Evolutionary conservation across 2,113 vertebrate genomes (phyloP).

Genomic region (Montifringilla adamsi): DNA sequence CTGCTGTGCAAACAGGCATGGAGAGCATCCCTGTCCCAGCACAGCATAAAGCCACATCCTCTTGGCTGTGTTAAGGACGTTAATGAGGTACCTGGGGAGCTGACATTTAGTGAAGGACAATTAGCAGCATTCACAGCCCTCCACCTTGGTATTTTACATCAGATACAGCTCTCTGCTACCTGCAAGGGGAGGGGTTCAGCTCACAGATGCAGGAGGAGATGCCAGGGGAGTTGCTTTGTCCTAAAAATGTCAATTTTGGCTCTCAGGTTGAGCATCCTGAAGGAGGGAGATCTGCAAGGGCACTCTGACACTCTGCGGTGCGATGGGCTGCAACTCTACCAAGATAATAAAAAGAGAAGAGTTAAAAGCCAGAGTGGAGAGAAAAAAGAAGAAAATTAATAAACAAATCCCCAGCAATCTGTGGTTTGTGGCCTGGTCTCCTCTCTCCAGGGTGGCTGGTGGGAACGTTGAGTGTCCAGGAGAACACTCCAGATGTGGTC

Average conservation of each 20-base stretch:
- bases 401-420: neutral
- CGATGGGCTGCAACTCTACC: neutral
- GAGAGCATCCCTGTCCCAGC: neutral
- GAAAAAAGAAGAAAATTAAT: neutral
- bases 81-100: slow-evolving; percentile 36
- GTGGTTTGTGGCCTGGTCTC: neutral
- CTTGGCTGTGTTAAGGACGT: neutral
- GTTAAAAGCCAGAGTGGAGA: neutral
- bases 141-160: neutral
- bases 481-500: neutral
- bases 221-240: neutral
- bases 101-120: slow-evolving; percentile 14
- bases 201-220: neutral
- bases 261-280: neutral
- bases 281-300: neutral
- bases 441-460: neutral
- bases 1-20: neutral
- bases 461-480: neutral
- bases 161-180: neutral
- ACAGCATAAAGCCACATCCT: neutral
- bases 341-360: neutral
- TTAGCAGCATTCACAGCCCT: neutral
- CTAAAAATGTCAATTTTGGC: slow-evolving; percentile 2
- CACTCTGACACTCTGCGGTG: neutral
- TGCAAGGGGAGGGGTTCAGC: neutral